These are phyloP conservation scores for Caretta caretta DNA, from an alignment of 2,113 vertebrate species.

Conservation along the genomic window DNA sequence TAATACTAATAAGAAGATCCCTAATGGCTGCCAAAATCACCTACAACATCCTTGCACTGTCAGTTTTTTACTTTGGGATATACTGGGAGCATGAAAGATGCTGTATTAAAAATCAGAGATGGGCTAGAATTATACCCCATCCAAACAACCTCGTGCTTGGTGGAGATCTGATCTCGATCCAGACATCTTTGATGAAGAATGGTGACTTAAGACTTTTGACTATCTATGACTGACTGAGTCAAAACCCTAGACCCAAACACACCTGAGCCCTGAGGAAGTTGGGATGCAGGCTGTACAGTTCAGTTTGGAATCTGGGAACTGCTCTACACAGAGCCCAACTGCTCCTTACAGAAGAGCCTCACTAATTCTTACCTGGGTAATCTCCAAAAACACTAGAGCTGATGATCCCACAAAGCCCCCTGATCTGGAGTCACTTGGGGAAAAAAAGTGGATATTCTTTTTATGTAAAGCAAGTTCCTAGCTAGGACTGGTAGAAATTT, in stretches of 20 bases:
- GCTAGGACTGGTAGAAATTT: background rate
- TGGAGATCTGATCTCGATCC: background rate
- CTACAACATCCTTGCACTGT: background rate
- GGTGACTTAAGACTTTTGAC: too few species aligned
- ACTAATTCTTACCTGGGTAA: background rate
- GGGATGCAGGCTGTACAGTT: background rate
- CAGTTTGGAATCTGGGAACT: background rate
- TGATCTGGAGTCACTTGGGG: too few species aligned
- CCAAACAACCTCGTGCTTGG: background rate
- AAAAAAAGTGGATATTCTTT: too few species aligned
- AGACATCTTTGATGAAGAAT: background rate
- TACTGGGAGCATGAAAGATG: background rate
- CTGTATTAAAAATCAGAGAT: background rate
- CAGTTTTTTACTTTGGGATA: background rate
- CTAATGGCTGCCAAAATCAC: background rate
- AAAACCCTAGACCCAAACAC: background rate
- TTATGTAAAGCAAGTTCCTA: background rate
- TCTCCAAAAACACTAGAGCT: fast-evolving
- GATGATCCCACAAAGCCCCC: background rate
- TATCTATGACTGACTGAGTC: background rate
- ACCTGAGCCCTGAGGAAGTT: background rate
- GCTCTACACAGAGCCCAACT: fast-evolving
- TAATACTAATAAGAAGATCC: background rate
- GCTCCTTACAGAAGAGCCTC: fast-evolving
- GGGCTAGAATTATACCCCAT: background rate